phyloP scores from a whole-genome alignment of 1,140 invertebrate species.

The Tachypleus tridentatus region DNA sequence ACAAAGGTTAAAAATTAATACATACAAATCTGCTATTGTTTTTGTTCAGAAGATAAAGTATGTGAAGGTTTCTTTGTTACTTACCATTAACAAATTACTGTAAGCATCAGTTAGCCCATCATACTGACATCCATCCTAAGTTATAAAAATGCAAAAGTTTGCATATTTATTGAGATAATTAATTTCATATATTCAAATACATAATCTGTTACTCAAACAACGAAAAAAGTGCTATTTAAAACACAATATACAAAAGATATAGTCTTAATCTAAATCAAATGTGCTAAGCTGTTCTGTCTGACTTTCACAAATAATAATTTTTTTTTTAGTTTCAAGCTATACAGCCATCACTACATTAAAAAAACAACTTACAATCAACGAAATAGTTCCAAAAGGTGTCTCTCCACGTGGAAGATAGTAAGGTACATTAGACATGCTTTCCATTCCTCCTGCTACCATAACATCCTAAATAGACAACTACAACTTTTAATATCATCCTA shows the following conservation, averaged over 20 bases:
- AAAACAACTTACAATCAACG: slow-evolving; percentile 47
- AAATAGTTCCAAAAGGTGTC: slow-evolving; percentile 85
- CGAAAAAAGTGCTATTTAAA: slow-evolving; percentile 52
- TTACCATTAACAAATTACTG: slow-evolving; percentile 89
- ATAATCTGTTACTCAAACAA: slow-evolving; percentile 46
- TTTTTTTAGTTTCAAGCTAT: too few species aligned
- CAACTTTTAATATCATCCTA: too few species aligned
- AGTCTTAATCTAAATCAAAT: too few species aligned
- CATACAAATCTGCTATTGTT: too few species aligned
- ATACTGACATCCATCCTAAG: slow-evolving; percentile 81
- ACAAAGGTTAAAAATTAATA: too few species aligned
- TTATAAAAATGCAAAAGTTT: slow-evolving; percentile 32
- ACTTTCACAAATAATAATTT: too few species aligned
- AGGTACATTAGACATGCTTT: slow-evolving; percentile 28
- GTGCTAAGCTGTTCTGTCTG: too few species aligned
- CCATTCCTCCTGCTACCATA: slow-evolving; percentile 28
- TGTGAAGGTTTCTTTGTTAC: slow-evolving; percentile 6
- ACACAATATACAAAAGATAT: too few species aligned
- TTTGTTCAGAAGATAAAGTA: too few species aligned
- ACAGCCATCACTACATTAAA: neutral
- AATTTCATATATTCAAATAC: too few species aligned
- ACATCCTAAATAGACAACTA: slow-evolving; percentile 20
- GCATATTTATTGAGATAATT: too few species aligned
- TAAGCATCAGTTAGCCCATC: slow-evolving; percentile 98
- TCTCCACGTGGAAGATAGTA: slow-evolving; percentile 81